phyloP scores from a whole-genome alignment of 2,888 invertebrate genomes.

The Cephus pulcher region DNA sequence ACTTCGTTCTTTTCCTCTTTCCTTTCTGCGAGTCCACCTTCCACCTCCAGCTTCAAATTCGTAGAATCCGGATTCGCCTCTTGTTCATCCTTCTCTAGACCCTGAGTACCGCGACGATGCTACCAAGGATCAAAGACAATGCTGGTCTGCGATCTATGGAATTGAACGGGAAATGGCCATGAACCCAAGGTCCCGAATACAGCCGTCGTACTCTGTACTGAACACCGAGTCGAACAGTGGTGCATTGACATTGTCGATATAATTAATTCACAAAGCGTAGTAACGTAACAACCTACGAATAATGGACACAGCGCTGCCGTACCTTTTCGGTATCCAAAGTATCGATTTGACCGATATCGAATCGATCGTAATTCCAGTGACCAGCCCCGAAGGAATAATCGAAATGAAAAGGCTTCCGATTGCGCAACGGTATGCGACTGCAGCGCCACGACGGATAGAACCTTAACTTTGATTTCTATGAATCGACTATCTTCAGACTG shows the following conservation, averaged over 20 bases:
- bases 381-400: background rate
- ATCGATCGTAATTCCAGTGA: background rate
- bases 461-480: background rate
- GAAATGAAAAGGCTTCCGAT: background rate
- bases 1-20: slow-evolving; percentile 12
- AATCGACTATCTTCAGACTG: background rate
- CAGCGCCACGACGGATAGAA: background rate
- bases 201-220: background rate
- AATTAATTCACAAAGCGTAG: background rate
- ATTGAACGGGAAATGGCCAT: background rate
- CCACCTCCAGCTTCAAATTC: background rate
- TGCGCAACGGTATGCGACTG: background rate
- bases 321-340: background rate
- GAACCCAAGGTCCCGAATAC: background rate
- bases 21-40: slow-evolving; percentile 16
- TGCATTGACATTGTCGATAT: background rate
- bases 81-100: slow-evolving; percentile 9
- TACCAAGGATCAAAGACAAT: background rate
- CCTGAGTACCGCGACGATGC: background rate
- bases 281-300: background rate
- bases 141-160: background rate
- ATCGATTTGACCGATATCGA: background rate
- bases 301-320: background rate
- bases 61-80: slow-evolving; percentile 17
- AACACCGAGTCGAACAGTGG: background rate